A percentile compares a stretch with the other conserved stretches of the same genome.
phyloP scores from a whole-genome alignment of 2,797 vertebrate species.

The Corythornis leucogaster region DNA sequence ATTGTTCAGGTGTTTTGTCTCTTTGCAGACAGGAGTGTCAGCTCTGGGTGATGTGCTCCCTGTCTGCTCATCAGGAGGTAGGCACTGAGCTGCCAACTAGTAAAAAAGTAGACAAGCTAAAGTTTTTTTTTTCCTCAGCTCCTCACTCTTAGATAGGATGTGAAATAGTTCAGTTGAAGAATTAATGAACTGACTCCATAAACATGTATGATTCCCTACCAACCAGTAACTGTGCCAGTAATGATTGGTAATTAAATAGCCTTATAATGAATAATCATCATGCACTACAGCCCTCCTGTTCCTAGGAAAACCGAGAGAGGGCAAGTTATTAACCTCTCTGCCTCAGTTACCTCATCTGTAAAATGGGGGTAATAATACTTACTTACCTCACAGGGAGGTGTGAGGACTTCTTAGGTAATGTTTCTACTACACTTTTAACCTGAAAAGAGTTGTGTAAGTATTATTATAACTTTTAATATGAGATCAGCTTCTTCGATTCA shows the following conservation, averaged over 20 bases:
- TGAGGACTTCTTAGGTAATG: neutral
- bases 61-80: neutral
- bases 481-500: slow-evolving; percentile 15
- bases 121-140: neutral
- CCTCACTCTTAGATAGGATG: neutral
- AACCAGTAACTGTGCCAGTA: neutral
- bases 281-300: slow-evolving; percentile 41
- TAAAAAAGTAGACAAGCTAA: neutral
- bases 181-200: neutral
- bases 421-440: slow-evolving; percentile 55
- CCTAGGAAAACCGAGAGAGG: slow-evolving; percentile 19
- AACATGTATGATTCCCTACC: neutral
- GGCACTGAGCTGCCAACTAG: neutral
- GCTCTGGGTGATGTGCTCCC: neutral
- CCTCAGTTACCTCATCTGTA: slow-evolving; percentile 36
- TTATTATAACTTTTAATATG: slow-evolving; percentile 46
- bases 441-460: slow-evolving; percentile 25
- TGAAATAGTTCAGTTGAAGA: neutral
- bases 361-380: neutral
- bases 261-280: slow-evolving; percentile 8
- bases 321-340: neutral
- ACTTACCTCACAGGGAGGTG: neutral
- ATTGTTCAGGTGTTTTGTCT: neutral
- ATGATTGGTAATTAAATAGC: neutral
- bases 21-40: neutral